Evolutionary conservation across 1,140 invertebrate species (phyloP), one percentile per base, ranked within the genome.

Genomic region (Lasioglossum baleicum): DNA sequence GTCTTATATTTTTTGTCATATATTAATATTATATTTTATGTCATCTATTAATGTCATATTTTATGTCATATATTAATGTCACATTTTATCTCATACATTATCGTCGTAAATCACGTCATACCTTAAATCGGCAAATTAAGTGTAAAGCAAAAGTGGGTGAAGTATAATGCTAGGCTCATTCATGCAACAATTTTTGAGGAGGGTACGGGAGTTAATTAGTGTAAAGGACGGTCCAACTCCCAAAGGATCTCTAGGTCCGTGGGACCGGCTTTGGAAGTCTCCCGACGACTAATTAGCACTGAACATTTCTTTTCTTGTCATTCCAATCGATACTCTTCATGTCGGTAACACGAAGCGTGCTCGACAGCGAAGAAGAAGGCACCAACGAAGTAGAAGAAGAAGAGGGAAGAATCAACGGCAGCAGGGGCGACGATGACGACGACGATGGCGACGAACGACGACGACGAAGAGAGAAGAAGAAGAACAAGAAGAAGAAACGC

Each of bases 401-500:
- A 72, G 65, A 66, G 60, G 53, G 15, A 20, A 78, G 70, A 48
- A 42, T n/a, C 2, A 77, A 22, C 58, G 53, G 44, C 56, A 71
- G 31, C 56, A 26, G 48, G 8, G 51, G 40, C n/a, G 11, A 70
- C 60, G n/a, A 83, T 87, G 85, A 86, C 80, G 58, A 66, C 66
- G 60, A 13, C 75, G 69, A 68, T 35, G 65, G 63, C 51, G 72
- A 72, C 48, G 61, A 58, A 63, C 8, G 15, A 77, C 56, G n/a
- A 77, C 56, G 67, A 77, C 44, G 67, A 82, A 53, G 61, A 83
- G 85, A 81, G 58, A 69, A 70, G 61, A 63, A 78, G 66, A 69
- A 60, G 68, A 76, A 71, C 22, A 63, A 83, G 83, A 88, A 65
- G 77, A 87, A 90, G 88, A 90, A 87, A 86, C 79, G 73, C 81